A percentile compares a stretch with the other conserved stretches of the same genome.
Evolutionary conservation across 2,888 invertebrate species (phyloP).

Genomic region (Nephrotoma flavescens): DNA sequence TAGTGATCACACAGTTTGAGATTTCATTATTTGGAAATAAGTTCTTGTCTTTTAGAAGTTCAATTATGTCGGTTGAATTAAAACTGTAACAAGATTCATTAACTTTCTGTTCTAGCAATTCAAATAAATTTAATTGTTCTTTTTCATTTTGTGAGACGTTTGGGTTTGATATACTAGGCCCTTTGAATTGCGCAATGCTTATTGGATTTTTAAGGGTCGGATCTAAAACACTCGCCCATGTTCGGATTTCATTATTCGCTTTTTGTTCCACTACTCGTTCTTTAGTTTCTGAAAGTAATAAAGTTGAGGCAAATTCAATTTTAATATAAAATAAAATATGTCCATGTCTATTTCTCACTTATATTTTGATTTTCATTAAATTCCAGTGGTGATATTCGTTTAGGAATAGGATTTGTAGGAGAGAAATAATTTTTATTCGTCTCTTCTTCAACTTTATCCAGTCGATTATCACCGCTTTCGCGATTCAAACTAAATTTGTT

Average conservation of each 20-base stretch:
- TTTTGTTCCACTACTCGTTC: neutral
- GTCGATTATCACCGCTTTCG: neutral
- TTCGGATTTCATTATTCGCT: neutral
- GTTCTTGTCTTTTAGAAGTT: constrained; percentile 20
- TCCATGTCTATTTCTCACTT: neutral
- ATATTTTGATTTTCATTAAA: neutral
- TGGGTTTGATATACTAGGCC: neutral
- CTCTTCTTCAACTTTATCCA: neutral
- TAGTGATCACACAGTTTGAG: neutral
- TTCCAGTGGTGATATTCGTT: neutral
- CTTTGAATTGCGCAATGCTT: neutral
- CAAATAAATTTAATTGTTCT: constrained; percentile 60
- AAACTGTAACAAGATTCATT: constrained; percentile 55
- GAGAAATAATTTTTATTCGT: neutral
- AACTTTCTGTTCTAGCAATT: constrained; percentile 60
- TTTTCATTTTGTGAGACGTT: constrained; percentile 14
- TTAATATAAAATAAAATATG: neutral
- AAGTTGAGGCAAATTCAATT: constrained; percentile 2
- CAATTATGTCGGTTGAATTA: constrained; percentile 47
- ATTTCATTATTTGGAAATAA: neutral
- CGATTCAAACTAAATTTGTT: neutral
- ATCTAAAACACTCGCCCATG: neutral
- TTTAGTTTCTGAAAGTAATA: neutral
- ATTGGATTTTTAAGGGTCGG: constrained; percentile 1
- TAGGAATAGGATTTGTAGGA: neutral